Conservation (phyloP, 2,888 invertebrate genomes). For the Epinotia demarniana region DNA sequence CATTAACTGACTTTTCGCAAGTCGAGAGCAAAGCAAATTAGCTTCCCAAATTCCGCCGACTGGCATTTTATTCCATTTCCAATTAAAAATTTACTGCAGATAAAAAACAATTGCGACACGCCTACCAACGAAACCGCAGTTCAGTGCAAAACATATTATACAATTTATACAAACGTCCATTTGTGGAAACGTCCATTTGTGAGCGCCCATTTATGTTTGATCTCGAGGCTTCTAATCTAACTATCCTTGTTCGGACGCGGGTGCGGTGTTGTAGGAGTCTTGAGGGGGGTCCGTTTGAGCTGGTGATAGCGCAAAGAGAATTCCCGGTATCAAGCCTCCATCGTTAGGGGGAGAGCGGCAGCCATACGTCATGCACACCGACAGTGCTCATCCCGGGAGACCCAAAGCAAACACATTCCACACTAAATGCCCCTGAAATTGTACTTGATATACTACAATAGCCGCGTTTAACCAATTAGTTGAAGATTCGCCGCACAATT, state of each 20-base stretch:
- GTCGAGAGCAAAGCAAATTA: slow-evolving; percentile 40
- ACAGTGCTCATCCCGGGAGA: slow-evolving; percentile 56
- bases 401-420: slow-evolving; percentile 42
- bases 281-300: slow-evolving; percentile 50
- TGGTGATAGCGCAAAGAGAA: slow-evolving; percentile 54
- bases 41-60: slow-evolving; percentile 30
- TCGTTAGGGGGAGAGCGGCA: slow-evolving; percentile 53
- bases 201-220: slow-evolving; percentile 44
- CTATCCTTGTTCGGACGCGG: slow-evolving; percentile 15
- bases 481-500: slow-evolving; percentile 19
- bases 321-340: slow-evolving; percentile 55
- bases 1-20: slow-evolving; percentile 27
- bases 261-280: background rate
- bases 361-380: slow-evolving; percentile 63
- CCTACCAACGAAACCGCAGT: slow-evolving; percentile 55
- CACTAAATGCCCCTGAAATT: slow-evolving; percentile 49
- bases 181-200: slow-evolving; percentile 59
- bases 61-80: slow-evolving; percentile 46
- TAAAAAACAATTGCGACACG: slow-evolving; percentile 54
- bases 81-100: slow-evolving; percentile 62
- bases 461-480: slow-evolving; percentile 40
- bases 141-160: slow-evolving; percentile 59
- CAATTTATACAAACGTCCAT: slow-evolving; percentile 61
- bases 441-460: slow-evolving; percentile 45
- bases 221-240: slow-evolving; percentile 25